Conservation (phyloP, 1,140 invertebrate species). For the Drosophila equinoxialis region DNA sequence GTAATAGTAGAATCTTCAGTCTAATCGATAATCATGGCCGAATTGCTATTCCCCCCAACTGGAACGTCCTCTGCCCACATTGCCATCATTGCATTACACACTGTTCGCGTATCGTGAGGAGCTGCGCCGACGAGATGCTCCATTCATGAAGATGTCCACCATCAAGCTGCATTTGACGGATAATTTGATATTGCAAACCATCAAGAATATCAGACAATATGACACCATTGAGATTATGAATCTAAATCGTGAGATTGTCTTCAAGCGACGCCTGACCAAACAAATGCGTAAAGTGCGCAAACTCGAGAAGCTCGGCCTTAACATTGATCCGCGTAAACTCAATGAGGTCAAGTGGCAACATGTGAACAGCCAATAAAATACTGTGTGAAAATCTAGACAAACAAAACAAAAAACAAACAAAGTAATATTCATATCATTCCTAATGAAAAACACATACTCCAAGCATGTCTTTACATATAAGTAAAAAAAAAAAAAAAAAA, state of each 20-base stretch:
- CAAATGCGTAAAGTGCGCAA: slow-evolving; percentile 71
- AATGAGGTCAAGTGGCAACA: slow-evolving; percentile 44
- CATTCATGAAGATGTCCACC: slow-evolving; percentile 72
- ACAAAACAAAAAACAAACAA: no score
- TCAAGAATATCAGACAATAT: slow-evolving; percentile 66
- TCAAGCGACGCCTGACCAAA: slow-evolving; percentile 65
- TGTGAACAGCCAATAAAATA: slow-evolving; percentile 18
- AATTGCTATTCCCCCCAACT: slow-evolving; percentile 62
- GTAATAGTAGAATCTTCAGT: background rate
- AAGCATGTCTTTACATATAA: slow-evolving; percentile 66
- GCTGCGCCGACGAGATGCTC: slow-evolving; percentile 51
- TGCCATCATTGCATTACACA: slow-evolving; percentile 67
- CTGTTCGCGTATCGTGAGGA: slow-evolving; percentile 72
- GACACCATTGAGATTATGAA: slow-evolving; percentile 72
- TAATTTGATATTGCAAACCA: slow-evolving; percentile 69
- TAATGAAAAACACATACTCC: slow-evolving; percentile 52
- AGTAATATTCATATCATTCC: slow-evolving; percentile 12
- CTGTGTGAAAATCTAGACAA: background rate
- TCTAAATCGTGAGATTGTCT: slow-evolving; percentile 67
- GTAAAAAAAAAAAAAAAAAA: background rate
- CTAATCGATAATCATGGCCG: slow-evolving; percentile 47
- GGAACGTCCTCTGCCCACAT: slow-evolving; percentile 60
- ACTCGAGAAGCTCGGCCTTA: slow-evolving; percentile 65
- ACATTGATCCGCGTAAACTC: slow-evolving; percentile 59
- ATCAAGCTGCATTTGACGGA: slow-evolving; percentile 74